These are phyloP conservation scores for Calephelis nemesis DNA, from an alignment of 1,140 invertebrate species.

Conservation along the genomic window DNA sequence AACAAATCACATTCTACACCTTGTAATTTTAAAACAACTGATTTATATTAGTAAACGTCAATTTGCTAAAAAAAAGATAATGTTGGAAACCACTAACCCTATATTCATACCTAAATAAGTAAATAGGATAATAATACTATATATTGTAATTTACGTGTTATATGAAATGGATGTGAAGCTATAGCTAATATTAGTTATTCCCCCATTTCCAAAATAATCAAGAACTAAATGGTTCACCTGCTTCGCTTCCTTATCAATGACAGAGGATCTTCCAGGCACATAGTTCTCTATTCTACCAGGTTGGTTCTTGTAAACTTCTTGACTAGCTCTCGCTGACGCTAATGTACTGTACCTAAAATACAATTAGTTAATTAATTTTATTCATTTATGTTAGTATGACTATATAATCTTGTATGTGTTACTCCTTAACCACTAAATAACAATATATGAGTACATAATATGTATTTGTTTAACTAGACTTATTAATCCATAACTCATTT, in stretches of 20 bases:
- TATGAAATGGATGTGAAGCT: constrained; percentile 25
- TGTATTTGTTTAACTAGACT: no score
- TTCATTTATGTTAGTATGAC: no score
- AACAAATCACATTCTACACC: not conserved
- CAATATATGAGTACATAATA: no score
- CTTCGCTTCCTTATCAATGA: constrained; percentile 93
- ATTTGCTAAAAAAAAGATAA: not conserved
- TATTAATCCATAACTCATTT: no score
- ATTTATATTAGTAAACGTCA: no score
- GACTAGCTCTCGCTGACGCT: constrained; percentile 83
- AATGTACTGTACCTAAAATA: constrained; percentile 72
- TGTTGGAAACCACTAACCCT: not conserved
- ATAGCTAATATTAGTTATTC: constrained; percentile 15
- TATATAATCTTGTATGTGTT: no score
- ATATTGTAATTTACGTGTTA: not conserved
- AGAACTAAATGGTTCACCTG: constrained; percentile 80
- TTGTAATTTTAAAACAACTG: not conserved
- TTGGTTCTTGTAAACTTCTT: constrained; percentile 91
- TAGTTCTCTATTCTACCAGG: constrained; percentile 96
- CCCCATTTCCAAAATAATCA: not conserved
- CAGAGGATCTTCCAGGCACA: constrained; percentile 92
- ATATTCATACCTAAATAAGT: not conserved
- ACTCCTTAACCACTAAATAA: no score
- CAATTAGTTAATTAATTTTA: no score
- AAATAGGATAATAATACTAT: not conserved